phyloP scores from a whole-genome alignment of 2,113 vertebrate genomes.

The Thalassarche chlororhynchos region DNA sequence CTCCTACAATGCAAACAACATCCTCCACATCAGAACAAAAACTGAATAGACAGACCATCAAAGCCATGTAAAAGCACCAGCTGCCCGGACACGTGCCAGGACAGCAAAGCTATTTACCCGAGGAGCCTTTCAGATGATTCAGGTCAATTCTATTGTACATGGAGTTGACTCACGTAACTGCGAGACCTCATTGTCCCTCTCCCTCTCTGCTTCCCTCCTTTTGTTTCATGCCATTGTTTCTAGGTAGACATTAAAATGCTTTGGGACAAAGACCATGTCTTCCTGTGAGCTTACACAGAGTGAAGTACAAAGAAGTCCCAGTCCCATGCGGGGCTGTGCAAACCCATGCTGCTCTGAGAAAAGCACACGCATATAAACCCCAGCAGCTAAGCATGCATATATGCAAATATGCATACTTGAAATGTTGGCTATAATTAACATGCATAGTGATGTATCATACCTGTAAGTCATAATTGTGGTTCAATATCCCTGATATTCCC shows the following conservation, averaged over 20 bases:
- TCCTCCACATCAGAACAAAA: conserved; percentile 37
- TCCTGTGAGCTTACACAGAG: conserved; percentile 25
- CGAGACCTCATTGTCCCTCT: conserved; percentile 25
- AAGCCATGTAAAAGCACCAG: conserved; percentile 27
- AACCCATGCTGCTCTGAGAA: background rate
- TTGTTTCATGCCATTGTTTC: conserved; percentile 56
- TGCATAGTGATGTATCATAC: background rate
- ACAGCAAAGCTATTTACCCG: conserved; percentile 31
- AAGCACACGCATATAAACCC: background rate
- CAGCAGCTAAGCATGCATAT: background rate
- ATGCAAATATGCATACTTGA: background rate
- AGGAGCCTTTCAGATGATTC: conserved; percentile 30
- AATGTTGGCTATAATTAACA: background rate
- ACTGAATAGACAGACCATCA: background rate
- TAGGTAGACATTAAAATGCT: conserved; percentile 20
- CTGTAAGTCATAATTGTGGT: background rate
- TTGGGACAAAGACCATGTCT: conserved; percentile 38
- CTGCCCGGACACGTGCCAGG: conserved; percentile 26
- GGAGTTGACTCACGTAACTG: conserved; percentile 14
- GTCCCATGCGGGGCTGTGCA: accelerated
- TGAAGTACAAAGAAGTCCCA: background rate
- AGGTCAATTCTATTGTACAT: conserved; percentile 15
- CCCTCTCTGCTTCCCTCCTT: conserved; percentile 52
- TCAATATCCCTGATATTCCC: background rate
- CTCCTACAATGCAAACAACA: conserved; percentile 38